Evolutionary conservation across 2,113 vertebrate genomes (phyloP).

Genomic region (Misgurnus anguillicaudatus): DNA sequence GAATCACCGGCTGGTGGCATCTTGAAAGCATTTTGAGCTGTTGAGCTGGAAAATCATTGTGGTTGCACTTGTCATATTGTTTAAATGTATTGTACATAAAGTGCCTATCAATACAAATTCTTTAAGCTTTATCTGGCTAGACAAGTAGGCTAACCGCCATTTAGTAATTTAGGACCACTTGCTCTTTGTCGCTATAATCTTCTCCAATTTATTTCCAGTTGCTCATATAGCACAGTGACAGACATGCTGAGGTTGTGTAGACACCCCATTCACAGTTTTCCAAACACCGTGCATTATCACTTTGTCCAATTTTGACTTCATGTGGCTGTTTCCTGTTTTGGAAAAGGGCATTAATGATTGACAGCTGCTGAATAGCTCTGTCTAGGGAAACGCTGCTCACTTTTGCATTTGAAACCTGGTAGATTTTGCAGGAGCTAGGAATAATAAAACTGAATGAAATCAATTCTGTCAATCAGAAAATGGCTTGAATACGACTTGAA

Average conservation of each 20-base stretch:
- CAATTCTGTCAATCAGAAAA: slow-evolving; percentile 46
- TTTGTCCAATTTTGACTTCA: slow-evolving; percentile 6
- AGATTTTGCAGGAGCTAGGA: slow-evolving; percentile 39
- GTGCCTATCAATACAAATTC: background rate
- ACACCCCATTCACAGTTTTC: slow-evolving; percentile 26
- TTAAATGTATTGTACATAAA: too few relatives aligned
- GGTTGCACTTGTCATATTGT: too few relatives aligned
- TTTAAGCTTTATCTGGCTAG: background rate
- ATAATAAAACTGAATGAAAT: slow-evolving; percentile 40
- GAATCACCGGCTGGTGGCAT: too few relatives aligned
- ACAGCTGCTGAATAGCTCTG: slow-evolving; percentile 47
- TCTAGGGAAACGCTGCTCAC: slow-evolving; percentile 31
- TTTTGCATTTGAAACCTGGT: slow-evolving; percentile 22
- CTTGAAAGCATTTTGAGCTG: too few relatives aligned
- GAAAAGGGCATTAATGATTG: slow-evolving; percentile 41
- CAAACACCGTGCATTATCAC: background rate
- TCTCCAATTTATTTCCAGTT: background rate
- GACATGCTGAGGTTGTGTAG: slow-evolving; percentile 25
- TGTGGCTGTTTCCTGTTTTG: slow-evolving; percentile 19
- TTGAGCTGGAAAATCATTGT: too few relatives aligned
- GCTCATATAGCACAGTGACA: slow-evolving; percentile 32
- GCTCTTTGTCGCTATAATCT: background rate
- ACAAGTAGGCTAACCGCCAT: background rate
- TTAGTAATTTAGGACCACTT: background rate
- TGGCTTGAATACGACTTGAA: slow-evolving; percentile 32